Conservation (phyloP, 2,797 vertebrate species). For the Carapus acus region DNA sequence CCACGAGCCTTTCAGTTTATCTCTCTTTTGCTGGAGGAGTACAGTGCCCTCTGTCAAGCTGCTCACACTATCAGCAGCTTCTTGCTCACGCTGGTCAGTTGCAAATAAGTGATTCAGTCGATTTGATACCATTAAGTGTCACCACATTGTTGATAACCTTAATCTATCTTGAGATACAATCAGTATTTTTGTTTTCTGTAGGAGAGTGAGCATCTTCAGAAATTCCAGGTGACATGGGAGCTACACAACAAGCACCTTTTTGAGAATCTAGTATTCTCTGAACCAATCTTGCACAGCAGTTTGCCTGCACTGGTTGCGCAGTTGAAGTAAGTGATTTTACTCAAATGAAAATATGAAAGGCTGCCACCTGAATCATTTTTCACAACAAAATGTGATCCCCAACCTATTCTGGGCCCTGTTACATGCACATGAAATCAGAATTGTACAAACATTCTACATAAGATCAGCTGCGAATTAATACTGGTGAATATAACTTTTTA, state of each 20-base stretch:
- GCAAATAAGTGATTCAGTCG: not conserved
- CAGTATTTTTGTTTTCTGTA: slow-evolving; percentile 34
- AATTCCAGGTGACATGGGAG: slow-evolving; percentile 98
- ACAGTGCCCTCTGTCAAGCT: slow-evolving; percentile 91
- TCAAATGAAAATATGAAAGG: slow-evolving; percentile 1
- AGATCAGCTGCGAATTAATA: too few species aligned
- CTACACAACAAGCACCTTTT: slow-evolving; percentile 99
- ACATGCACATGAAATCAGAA: too few species aligned
- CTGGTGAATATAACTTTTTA: too few species aligned
- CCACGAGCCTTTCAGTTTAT: slow-evolving; percentile 94
- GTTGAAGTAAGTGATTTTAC: slow-evolving; percentile 77
- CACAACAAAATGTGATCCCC: too few species aligned
- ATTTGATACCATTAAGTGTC: not conserved
- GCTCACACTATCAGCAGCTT: slow-evolving; percentile 95
- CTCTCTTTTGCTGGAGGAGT: slow-evolving; percentile 94
- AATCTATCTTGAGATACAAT: not conserved
- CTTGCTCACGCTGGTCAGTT: slow-evolving; percentile 90
- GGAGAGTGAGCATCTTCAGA: slow-evolving; percentile 97
- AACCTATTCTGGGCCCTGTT: too few species aligned
- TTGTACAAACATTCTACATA: too few species aligned
- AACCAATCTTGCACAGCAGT: slow-evolving; percentile 90
- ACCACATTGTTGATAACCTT: not conserved
- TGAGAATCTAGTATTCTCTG: slow-evolving; percentile 95
- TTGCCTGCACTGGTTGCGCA: slow-evolving; percentile 89
- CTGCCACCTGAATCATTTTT: too few species aligned